Conservation (phyloP, 2,797 vertebrate genomes). For the Coreius guichenoti region DNA sequence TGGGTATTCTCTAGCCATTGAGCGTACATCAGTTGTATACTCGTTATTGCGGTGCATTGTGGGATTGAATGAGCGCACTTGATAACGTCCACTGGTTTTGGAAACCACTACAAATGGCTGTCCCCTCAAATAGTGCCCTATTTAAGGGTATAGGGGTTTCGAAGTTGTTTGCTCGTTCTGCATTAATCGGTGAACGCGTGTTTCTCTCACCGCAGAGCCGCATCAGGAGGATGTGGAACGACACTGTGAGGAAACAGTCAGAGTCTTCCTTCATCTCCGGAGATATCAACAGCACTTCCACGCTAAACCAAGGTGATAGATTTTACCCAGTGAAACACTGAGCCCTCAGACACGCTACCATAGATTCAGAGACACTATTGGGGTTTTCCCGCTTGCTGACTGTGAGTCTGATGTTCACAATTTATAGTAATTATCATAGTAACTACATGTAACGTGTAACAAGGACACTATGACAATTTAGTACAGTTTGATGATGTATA, state of each 20-base stretch:
- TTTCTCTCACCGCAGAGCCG: constrained; percentile 84
- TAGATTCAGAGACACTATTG: not conserved
- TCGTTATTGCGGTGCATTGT: not conserved
- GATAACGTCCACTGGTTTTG: not conserved
- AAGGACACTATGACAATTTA: not conserved
- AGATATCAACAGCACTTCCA: constrained; percentile 99
- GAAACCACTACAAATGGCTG: not conserved
- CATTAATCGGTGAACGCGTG: not conserved
- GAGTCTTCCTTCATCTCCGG: constrained; percentile 99
- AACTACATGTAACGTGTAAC: not conserved
- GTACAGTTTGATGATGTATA: not conserved
- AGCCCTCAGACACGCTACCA: not conserved
- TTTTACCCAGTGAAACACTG: not conserved
- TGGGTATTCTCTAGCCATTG: not conserved
- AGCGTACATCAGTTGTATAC: not conserved
- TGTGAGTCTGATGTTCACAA: not conserved
- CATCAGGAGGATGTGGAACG: constrained; percentile 99
- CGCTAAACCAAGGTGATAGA: constrained; percentile 98
- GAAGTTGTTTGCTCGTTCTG: not conserved
- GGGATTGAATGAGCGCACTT: not conserved
- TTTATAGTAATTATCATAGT: not conserved
- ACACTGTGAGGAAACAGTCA: constrained; percentile 99
- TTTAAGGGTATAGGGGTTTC: not conserved
- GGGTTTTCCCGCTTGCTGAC: not conserved
- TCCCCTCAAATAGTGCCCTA: not conserved